phyloP scores from a whole-genome alignment of 2,888 invertebrate genomes.

The Gari tellinella region DNA sequence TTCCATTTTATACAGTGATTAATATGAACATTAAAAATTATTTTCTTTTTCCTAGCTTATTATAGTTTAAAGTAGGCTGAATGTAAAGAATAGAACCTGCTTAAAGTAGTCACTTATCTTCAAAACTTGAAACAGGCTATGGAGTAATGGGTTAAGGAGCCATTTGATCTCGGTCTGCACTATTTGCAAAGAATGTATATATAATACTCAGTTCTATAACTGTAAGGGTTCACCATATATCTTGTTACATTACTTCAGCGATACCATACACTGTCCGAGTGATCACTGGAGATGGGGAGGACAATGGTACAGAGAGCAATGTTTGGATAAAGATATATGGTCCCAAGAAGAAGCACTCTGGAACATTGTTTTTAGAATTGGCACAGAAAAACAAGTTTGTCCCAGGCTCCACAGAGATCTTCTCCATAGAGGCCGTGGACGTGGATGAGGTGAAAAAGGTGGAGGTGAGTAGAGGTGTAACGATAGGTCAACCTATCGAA shows the following conservation, averaged over 20 bases:
- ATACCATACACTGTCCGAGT: conserved; percentile 83
- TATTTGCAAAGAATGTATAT: too few species aligned
- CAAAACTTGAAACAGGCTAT: too few species aligned
- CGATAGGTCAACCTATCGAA: too few species aligned
- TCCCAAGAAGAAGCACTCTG: conserved; percentile 78
- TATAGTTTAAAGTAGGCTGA: too few species aligned
- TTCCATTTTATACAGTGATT: too few species aligned
- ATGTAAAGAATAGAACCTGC: too few species aligned
- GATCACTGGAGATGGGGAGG: conserved; percentile 81
- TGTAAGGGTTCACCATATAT: not conserved
- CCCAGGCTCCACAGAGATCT: conserved; percentile 82
- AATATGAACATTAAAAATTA: too few species aligned
- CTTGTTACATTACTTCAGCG: conserved; percentile 68
- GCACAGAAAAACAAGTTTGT: conserved; percentile 79
- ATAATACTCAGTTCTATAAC: too few species aligned
- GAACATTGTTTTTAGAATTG: conserved; percentile 79
- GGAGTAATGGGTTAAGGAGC: too few species aligned
- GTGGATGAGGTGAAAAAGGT: conserved; percentile 82
- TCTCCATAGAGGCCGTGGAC: conserved; percentile 83
- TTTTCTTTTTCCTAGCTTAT: too few species aligned
- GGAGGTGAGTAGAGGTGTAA: conserved; percentile 75
- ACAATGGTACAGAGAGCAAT: conserved; percentile 82
- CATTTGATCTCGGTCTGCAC: not conserved
- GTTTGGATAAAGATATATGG: conserved; percentile 82
- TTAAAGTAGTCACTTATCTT: too few species aligned